Evolutionary conservation across 2,113 vertebrate genomes (phyloP), one percentile per base, ranked within the genome.

Genomic region (Notothenia rossii): DNA sequence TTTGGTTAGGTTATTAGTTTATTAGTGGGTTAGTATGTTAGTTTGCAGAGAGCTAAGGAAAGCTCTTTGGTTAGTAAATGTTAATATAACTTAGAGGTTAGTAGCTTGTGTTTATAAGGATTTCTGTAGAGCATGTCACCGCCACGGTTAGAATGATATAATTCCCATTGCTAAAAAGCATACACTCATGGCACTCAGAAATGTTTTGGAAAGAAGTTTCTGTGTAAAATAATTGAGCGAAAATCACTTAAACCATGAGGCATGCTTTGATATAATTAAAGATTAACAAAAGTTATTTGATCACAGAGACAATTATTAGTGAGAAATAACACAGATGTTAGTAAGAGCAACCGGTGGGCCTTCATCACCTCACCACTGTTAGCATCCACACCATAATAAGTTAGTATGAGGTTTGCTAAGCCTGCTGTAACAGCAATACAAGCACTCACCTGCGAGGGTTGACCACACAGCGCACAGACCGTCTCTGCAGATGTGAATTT

Each of bases 11-110:
- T 75, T 55, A 86, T 91, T 88, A 88, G 86, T 90, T 84, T 59
- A 88, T 93, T 94, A 94, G 92, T 94, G 7, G 75, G 92, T 94
- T 94, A 93, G 93, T 93, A 72, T 78, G 91, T 94, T 93, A 92
- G 93, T 92, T 81, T 84, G 70, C 56, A 75, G 65, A 67, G 82
- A 89, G 87, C 87, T 58, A 7, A 25, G 43, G 1, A 15, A 64
- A 85, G 77, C 74, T 74, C 61, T 49, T 60, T 17, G 40, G 91
- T 94, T 91, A 93, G 91, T 89, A 85, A 59, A 22, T 58, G 73
- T 81, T 78, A 43, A 62, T 71, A 71, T 17, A 33, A 61, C 50
- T 76, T 60, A 56, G 29, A 79, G 77, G 84, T 91, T 85, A 82
- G 68, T 74, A 60, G 68, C 40, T 58, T 54, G 33, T 60, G n/a